A percentile compares a stretch with the other conserved stretches of the same genome.
Conservation (phyloP, 1,140 invertebrate genomes). For the Drosophila eugracilis region DNA sequence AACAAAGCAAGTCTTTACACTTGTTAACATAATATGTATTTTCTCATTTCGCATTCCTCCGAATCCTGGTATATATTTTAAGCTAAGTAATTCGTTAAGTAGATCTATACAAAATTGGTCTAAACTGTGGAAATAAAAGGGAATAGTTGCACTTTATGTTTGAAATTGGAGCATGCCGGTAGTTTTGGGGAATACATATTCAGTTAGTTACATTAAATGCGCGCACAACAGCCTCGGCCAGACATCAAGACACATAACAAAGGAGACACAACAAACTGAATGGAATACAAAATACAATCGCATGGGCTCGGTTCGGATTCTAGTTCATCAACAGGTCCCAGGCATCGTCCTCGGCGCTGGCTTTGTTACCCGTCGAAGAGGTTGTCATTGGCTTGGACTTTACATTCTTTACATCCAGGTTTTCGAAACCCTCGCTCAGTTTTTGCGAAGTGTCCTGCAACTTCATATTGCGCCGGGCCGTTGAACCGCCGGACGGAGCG, state of each 20-base stretch:
- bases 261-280: conserved; percentile 59
- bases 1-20: conserved; percentile 1
- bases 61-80: conserved; percentile 43
- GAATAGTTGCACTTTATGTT: conserved; percentile 39
- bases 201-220: conserved; percentile 73
- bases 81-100: conserved; percentile 69
- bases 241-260: conserved; percentile 58
- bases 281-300: conserved; percentile 40
- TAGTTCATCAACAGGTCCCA: conserved; percentile 87
- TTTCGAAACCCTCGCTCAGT: conserved; percentile 85
- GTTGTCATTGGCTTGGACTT: conserved; percentile 67
- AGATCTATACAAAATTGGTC: conserved; percentile 79
- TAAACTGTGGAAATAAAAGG: conserved; percentile 64
- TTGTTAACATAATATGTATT: conserved; percentile 47
- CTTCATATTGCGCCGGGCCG: conserved; percentile 66
- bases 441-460: conserved; percentile 73
- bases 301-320: conserved; percentile 24
- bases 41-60: conserved; percentile 14
- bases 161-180: conserved; percentile 25
- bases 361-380: conserved; percentile 71
- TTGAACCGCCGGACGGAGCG: conserved; percentile 63
- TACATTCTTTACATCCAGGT: conserved; percentile 85
- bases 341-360: conserved; percentile 86
- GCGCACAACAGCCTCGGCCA: conserved; percentile 54
- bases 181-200: conserved; percentile 52